A percentile compares a stretch with the other conserved stretches of the same genome.
phyloP scores from a whole-genome alignment of 1,140 invertebrate species.

The Cheumatopsyche charites region DNA sequence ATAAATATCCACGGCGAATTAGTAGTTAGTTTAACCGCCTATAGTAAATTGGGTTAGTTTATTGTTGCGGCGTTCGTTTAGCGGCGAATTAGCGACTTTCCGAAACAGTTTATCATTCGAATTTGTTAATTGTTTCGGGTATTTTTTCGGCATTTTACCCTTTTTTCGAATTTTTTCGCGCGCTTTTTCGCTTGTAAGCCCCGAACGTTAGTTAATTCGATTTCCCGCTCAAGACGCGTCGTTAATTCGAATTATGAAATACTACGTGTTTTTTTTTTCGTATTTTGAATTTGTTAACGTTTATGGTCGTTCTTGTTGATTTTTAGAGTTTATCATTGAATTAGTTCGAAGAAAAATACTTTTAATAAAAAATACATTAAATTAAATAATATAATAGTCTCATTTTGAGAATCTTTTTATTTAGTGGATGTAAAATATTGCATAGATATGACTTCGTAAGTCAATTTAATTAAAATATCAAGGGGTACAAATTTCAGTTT shows the following conservation, averaged over 20 bases:
- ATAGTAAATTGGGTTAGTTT: constrained; percentile 43
- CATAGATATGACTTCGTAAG: too few relatives aligned
- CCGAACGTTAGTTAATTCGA: neutral
- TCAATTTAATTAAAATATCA: too few relatives aligned
- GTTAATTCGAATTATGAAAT: too few relatives aligned
- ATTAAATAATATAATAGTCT: too few relatives aligned
- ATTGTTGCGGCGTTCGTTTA: constrained; percentile 11
- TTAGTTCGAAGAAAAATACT: too few relatives aligned
- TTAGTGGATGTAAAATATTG: too few relatives aligned
- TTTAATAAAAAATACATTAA: too few relatives aligned
- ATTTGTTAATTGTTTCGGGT: constrained; percentile 10
- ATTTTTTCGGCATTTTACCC: neutral
- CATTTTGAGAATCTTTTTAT: too few relatives aligned
- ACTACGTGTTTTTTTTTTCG: neutral
- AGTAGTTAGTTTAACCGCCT: constrained; percentile 19
- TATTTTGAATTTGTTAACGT: neutral
- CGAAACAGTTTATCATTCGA: constrained; percentile 43
- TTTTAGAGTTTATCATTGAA: too few relatives aligned
- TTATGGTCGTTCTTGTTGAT: too few relatives aligned
- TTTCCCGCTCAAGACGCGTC: too few relatives aligned
- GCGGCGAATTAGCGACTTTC: constrained; percentile 45
- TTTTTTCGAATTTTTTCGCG: neutral
- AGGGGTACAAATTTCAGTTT: too few relatives aligned
- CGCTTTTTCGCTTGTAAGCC: neutral
- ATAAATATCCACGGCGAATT: constrained; percentile 17